phyloP scores from a whole-genome alignment of 2,113 vertebrate genomes.

The Solea senegalensis region DNA sequence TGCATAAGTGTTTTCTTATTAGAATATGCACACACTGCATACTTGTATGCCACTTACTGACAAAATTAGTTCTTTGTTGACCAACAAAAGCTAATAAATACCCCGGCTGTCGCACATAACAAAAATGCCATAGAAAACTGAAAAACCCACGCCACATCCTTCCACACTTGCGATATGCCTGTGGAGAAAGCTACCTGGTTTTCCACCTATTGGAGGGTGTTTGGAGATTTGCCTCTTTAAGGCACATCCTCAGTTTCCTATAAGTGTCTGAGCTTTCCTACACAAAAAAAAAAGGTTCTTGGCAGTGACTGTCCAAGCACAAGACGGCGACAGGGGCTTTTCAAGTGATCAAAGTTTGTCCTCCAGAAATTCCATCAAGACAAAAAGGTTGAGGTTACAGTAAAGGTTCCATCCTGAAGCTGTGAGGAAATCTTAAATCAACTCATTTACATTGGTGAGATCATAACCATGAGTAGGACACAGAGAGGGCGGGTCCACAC shows the following conservation, averaged over 20 bases:
- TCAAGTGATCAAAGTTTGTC: slow-evolving; percentile 35
- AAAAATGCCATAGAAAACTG: slow-evolving; percentile 22
- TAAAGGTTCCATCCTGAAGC: slow-evolving; percentile 37
- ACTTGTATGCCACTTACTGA: slow-evolving; percentile 17
- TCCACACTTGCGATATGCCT: slow-evolving; percentile 16
- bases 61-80: background rate
- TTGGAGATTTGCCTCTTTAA: slow-evolving; percentile 61
- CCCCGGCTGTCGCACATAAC: slow-evolving; percentile 15
- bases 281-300: slow-evolving; percentile 25
- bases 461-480: background rate
- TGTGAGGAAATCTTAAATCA: slow-evolving; percentile 10
- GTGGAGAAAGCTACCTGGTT: slow-evolving; percentile 36
- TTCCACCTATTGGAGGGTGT: slow-evolving; percentile 14
- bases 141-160: slow-evolving; percentile 23
- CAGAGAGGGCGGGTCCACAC: background rate
- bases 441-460: too few relatives aligned
- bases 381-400: slow-evolving; percentile 14
- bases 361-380: slow-evolving; percentile 12
- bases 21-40: slow-evolving; percentile 47
- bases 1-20: slow-evolving; percentile 62
- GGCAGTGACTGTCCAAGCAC: slow-evolving; percentile 37
- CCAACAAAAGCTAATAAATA: slow-evolving; percentile 52
- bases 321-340: slow-evolving; percentile 19
- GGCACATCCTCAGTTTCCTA: slow-evolving; percentile 30
- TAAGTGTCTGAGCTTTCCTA: slow-evolving; percentile 29